Conservation (phyloP, 2,797 vertebrate species). For the Enteromius viviparus region DNA sequence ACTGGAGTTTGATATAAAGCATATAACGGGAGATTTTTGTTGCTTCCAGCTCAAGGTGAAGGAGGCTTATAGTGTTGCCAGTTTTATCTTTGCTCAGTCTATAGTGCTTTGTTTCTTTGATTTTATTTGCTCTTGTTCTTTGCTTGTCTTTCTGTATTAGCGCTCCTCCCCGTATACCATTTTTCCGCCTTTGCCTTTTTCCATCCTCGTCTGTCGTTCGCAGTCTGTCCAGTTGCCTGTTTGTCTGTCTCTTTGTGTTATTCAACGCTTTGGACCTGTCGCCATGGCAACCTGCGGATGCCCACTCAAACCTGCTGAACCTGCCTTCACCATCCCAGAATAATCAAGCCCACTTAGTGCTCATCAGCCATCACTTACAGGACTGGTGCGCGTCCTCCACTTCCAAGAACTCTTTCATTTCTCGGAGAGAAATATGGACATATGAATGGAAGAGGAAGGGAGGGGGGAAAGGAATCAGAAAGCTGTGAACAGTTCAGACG, state of each 20-base stretch:
- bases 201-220: slow-evolving; percentile 21
- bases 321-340: slow-evolving; percentile 50
- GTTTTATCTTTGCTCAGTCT: slow-evolving; percentile 8
- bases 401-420: slow-evolving; percentile 43
- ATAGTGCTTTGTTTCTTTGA: not conserved
- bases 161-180: not conserved
- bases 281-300: slow-evolving; percentile 55
- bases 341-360: slow-evolving; percentile 49
- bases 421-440: not conserved
- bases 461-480: not conserved
- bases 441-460: not conserved
- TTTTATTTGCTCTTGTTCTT: not conserved
- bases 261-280: slow-evolving; percentile 42
- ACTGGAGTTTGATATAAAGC: not conserved
- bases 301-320: slow-evolving; percentile 59
- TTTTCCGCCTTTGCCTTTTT: not conserved
- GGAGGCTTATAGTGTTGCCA: not conserved
- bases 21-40: not conserved
- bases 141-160: not conserved
- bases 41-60: not conserved
- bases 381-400: slow-evolving; percentile 2
- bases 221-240: slow-evolving; percentile 33
- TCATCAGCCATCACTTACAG: slow-evolving; percentile 43
- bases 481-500: slow-evolving; percentile 3
- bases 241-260: slow-evolving; percentile 39